Conservation (phyloP, 2,113 vertebrate species). For the Fregata magnificens region DNA sequence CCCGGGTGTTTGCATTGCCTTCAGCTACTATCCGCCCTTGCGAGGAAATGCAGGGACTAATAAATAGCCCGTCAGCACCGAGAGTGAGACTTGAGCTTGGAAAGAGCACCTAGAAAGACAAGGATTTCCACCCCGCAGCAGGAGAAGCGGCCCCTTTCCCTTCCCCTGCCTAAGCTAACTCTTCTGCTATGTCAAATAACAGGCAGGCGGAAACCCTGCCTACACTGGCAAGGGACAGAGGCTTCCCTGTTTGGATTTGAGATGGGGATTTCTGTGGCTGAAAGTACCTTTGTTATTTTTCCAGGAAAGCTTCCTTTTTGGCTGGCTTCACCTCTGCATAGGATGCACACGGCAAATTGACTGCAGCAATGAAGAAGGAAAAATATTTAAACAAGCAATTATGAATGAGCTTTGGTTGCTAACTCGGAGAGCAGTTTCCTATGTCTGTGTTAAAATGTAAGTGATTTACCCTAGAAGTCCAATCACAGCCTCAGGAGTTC, state of each 20-base stretch:
- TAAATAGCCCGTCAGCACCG: neutral
- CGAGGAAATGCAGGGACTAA: neutral
- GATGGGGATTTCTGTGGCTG: slow-evolving; percentile 61
- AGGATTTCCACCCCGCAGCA: neutral
- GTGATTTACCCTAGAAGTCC: neutral
- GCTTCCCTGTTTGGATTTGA: slow-evolving; percentile 53
- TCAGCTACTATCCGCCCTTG: neutral
- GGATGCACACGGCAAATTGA: neutral
- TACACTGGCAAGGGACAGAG: slow-evolving; percentile 55
- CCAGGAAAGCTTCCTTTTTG: slow-evolving; percentile 59
- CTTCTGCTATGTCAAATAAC: neutral
- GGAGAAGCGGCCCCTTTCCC: slow-evolving; percentile 30
- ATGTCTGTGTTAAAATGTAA: neutral
- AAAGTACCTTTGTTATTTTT: slow-evolving; percentile 63
- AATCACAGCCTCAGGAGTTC: neutral
- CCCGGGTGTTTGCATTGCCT: fast-evolving
- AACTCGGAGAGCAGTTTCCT: neutral
- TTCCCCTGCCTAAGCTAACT: neutral
- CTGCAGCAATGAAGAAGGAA: neutral
- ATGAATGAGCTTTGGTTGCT: neutral
- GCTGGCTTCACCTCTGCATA: neutral
- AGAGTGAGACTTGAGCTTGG: neutral
- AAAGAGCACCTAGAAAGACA: neutral
- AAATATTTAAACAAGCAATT: slow-evolving; percentile 49
- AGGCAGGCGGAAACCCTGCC: slow-evolving; percentile 44